Evolutionary conservation across 2,113 vertebrate genomes (phyloP).

Genomic region (Anarrhichthys ocellatus): DNA sequence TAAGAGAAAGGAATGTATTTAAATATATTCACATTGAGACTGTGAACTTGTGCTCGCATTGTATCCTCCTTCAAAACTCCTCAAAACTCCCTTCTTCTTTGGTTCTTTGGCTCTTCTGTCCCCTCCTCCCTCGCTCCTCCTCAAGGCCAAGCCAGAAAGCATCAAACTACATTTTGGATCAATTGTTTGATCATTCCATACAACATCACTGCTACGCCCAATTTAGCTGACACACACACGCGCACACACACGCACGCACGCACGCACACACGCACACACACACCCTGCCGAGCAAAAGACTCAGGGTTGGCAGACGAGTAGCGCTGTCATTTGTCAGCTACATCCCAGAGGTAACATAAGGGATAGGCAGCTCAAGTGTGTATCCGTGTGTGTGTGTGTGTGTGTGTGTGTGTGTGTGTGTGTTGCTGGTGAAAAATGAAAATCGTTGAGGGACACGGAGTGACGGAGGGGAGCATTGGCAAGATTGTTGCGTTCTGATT

Average conservation of each 20-base stretch:
- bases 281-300: slow-evolving; percentile 56
- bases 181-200: slow-evolving; percentile 59
- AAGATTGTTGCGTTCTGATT: slow-evolving; percentile 55
- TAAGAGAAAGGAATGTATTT: slow-evolving; percentile 41
- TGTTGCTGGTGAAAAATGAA: slow-evolving; percentile 29
- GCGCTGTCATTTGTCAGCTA: slow-evolving; percentile 72
- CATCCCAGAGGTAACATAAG: slow-evolving; percentile 68
- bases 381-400: slow-evolving; percentile 29
- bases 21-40: slow-evolving; percentile 52
- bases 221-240: slow-evolving; percentile 47
- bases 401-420: slow-evolving; percentile 31
- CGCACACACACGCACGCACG: slow-evolving; percentile 16
- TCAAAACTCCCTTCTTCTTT: background rate
- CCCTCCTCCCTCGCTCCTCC: background rate
- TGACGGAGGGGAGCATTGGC: slow-evolving; percentile 41
- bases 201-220: slow-evolving; percentile 53
- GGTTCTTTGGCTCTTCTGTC: background rate
- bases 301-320: slow-evolving; percentile 63
- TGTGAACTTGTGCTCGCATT: slow-evolving; percentile 14
- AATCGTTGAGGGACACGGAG: slow-evolving; percentile 67
- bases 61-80: background rate
- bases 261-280: slow-evolving; percentile 13
- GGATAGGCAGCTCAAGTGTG: slow-evolving; percentile 53
- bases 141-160: slow-evolving; percentile 45
- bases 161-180: slow-evolving; percentile 59